Evolutionary conservation across 2,113 vertebrate genomes (phyloP), one percentile per base, ranked within the genome.

Genomic region (Micromys minutus): DNA sequence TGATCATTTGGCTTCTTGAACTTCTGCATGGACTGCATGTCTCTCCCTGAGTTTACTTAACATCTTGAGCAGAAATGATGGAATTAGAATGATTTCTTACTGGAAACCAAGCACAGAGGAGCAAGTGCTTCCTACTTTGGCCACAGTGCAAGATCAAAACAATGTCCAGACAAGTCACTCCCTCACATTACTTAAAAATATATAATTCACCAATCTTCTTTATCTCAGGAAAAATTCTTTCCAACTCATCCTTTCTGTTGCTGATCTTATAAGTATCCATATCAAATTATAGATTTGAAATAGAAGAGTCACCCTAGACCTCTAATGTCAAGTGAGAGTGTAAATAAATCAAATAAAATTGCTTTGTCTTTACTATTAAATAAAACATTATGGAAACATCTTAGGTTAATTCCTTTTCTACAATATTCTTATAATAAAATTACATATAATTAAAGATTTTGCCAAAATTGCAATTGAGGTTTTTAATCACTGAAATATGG

Each of bases 1-100:
- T 93, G 94, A 97, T 97, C 90, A 63, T 52, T 96, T 96, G 95
- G 71, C 94, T 94, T 94, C 90, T 88, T 95, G 76, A 96, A 97
- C 92, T 94, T 71, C 74, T 95, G 87, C 85, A 77, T 80, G 52
- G 93, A 91, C 65, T 94, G 15, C 84, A 22, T 91, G 79, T 95
- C 76, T 96, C 80, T 96, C 47, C 72, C 61, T 90, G 96, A 95
- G 90, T 97, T 97, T 94, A 67, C 90, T 97, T 93, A 97, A 87
- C 59, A 88, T 93, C 90, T 86, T 94, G 90, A 88, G 88, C 22
- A 47, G 57, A 26, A 50, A 50, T 55, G 65, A 90, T 96, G 72
- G 80, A 90, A 90, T 92, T 94, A 84, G 79, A 95, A 79, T 50
- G 59, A 96, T 85, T 96, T 95, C 92, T 97, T 96, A 96, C 88